Evolutionary conservation across 2,888 invertebrate genomes (phyloP).

Genomic region (Clepsis dumicolana): DNA sequence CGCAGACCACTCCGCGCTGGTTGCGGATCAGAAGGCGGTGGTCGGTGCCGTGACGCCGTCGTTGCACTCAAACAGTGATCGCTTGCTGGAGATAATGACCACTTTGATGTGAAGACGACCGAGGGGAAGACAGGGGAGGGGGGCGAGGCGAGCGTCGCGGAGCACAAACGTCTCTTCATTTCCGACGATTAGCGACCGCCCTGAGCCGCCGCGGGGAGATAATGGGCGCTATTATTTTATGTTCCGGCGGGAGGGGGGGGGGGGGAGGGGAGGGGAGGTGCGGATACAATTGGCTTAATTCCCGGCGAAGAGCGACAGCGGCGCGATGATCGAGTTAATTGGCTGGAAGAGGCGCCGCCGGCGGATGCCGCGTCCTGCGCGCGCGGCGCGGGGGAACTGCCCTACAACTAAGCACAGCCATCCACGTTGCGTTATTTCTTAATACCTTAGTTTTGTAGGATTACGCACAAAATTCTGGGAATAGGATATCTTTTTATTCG

Average conservation of each 20-base stretch:
- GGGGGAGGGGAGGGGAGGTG: constrained; percentile 13
- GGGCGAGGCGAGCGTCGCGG: no score
- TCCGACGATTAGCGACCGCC: constrained; percentile 52
- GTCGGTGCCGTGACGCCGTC: no score
- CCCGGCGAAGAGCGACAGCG: constrained; percentile 34
- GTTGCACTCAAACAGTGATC: no score
- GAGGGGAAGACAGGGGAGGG: no score
- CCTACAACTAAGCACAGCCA: no score
- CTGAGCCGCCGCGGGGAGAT: constrained; percentile 41
- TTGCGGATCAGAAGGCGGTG: no score
- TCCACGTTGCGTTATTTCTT: no score
- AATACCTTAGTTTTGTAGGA: background rate
- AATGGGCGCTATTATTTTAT: constrained; percentile 44
- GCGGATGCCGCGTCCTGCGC: background rate
- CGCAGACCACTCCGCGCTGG: no score
- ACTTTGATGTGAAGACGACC: no score
- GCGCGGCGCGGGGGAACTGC: background rate
- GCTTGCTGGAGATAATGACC: no score
- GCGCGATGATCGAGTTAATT: constrained; percentile 53
- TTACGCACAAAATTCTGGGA: background rate
- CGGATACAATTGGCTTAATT: constrained; percentile 44
- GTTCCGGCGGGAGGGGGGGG: constrained; percentile 33
- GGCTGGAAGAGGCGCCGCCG: constrained; percentile 53
- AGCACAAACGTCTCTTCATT: constrained; percentile 54
- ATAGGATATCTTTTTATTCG: background rate